phyloP scores from a whole-genome alignment of 2,113 vertebrate genomes.

The Lepidothrix coronata region DNA sequence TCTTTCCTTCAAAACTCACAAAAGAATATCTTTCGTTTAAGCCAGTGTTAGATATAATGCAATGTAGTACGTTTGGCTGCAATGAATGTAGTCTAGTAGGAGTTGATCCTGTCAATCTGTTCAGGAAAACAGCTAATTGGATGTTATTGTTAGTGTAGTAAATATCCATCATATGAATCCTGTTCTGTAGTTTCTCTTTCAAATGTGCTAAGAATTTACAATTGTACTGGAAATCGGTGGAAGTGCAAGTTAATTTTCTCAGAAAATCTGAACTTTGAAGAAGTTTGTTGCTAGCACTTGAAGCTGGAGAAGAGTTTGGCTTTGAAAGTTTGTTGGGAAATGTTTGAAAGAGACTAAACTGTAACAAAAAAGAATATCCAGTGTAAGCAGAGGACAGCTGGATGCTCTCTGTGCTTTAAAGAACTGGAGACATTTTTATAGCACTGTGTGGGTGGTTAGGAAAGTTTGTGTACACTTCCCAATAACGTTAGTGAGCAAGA shows the following conservation, averaged over 20 bases:
- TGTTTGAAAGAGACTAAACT: not conserved
- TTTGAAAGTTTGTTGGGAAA: not conserved
- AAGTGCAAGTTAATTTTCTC: not conserved
- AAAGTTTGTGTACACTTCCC: not conserved
- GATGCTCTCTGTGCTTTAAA: slow-evolving; percentile 26
- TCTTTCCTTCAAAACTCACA: not conserved
- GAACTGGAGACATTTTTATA: slow-evolving; percentile 2
- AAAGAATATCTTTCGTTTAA: not conserved
- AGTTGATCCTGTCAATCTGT: not conserved
- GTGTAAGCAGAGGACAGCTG: slow-evolving; percentile 39
- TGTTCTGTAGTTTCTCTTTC: not conserved
- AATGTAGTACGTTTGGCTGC: not conserved
- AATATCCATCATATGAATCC: not conserved
- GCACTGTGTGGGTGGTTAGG: not conserved
- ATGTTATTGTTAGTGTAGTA: not conserved
- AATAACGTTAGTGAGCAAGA: not conserved
- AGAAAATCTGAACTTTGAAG: not conserved
- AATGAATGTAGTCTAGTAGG: not conserved
- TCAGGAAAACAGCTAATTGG: not conserved
- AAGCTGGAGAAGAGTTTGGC: not conserved
- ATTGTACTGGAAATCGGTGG: not conserved
- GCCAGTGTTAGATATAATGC: not conserved
- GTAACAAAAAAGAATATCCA: not conserved
- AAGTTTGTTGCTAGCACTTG: not conserved
- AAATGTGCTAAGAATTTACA: not conserved